These are phyloP conservation scores for Deilephila elpenor DNA, from an alignment of 2,888 invertebrate genomes.

Conservation along the genomic window DNA sequence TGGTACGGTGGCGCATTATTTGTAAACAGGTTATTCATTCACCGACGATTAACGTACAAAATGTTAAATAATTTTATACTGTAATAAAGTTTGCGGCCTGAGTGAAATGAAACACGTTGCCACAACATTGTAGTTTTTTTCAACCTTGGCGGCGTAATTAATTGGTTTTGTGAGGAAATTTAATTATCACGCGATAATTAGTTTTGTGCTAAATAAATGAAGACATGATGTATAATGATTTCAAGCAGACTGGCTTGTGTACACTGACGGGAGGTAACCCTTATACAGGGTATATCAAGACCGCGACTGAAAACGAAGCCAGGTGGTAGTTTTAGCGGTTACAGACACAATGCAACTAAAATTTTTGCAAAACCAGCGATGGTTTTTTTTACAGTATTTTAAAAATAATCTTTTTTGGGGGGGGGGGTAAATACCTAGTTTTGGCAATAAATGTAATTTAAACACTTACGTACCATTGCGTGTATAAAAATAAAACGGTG, in stretches of 20 bases:
- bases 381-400: too few species aligned
- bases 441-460: too few species aligned
- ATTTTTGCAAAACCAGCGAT: too few species aligned
- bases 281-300: too few species aligned
- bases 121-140: slow-evolving; percentile 41
- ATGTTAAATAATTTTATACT: slow-evolving; percentile 33
- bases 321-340: too few species aligned
- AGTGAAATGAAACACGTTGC: slow-evolving; percentile 42
- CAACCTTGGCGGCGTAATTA: slow-evolving; percentile 45
- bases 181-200: slow-evolving; percentile 39
- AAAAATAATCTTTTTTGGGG: too few species aligned
- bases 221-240: neutral
- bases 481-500: too few species aligned
- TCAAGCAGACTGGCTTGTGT: neutral
- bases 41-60: slow-evolving; percentile 8
- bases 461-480: too few species aligned
- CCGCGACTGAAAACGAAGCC: too few species aligned
- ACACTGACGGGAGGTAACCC: too few species aligned
- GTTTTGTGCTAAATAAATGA: slow-evolving; percentile 17
- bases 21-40: slow-evolving; percentile 16
- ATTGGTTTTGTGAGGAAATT: slow-evolving; percentile 41
- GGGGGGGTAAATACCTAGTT: too few species aligned
- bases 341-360: too few species aligned
- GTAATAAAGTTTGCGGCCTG: slow-evolving; percentile 37
- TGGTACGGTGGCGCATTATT: neutral